These are phyloP conservation scores for Gymnarchus niloticus DNA, from an alignment of 2,113 vertebrate genomes.

Conservation along the genomic window DNA sequence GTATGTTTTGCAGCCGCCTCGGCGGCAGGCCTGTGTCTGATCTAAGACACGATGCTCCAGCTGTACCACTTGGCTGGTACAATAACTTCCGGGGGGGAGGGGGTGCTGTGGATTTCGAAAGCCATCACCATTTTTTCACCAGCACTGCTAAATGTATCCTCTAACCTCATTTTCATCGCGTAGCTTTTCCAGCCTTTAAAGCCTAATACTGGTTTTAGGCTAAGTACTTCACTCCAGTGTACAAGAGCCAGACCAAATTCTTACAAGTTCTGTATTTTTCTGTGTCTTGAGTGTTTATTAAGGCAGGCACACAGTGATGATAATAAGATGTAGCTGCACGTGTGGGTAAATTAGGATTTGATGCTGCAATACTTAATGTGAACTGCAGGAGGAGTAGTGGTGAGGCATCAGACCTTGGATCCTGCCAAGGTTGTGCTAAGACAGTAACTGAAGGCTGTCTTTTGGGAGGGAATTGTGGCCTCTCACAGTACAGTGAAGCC, in stretches of 20 bases:
- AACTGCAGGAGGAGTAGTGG: background rate
- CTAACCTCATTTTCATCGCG: background rate
- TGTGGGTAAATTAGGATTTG: background rate
- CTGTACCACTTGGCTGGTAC: background rate
- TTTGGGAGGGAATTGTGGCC: background rate
- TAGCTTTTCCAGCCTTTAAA: background rate
- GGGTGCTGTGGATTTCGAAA: background rate
- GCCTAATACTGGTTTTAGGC: background rate
- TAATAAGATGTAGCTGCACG: background rate
- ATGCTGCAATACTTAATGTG: background rate
- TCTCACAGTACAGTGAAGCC: background rate
- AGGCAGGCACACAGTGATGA: background rate
- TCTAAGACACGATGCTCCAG: background rate
- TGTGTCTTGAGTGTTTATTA: background rate
- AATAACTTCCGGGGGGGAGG: background rate
- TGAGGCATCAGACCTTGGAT: background rate
- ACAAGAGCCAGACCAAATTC: background rate
- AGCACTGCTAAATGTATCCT: constrained; percentile 4
- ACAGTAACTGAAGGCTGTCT: too few species aligned
- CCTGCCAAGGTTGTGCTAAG: background rate
- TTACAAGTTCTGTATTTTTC: background rate
- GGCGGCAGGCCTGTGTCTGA: background rate
- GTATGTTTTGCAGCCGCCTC: background rate
- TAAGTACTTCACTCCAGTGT: background rate
- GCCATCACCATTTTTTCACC: background rate